Percentiles rank a stretch among this genome's conserved stretches.
These are phyloP conservation scores for Chelmon rostratus DNA, from an alignment of 2,797 vertebrate genomes.

Conservation along the genomic window DNA sequence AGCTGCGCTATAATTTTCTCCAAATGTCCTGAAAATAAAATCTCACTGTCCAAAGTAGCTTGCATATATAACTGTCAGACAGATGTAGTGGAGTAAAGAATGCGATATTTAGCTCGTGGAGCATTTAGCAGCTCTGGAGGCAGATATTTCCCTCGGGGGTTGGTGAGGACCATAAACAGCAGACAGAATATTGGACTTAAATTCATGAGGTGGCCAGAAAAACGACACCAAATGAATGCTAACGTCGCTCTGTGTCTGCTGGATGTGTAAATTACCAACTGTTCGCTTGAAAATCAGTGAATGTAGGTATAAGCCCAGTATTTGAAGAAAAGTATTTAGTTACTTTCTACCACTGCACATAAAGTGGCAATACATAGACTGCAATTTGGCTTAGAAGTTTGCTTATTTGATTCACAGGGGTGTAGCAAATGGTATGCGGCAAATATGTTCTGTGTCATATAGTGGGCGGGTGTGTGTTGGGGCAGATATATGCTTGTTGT, in stretches of 20 bases:
- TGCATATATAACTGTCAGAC: background rate
- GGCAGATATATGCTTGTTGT: background rate
- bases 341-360: background rate
- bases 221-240: background rate
- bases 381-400: background rate
- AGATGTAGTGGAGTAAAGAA: background rate
- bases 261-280: background rate
- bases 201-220: background rate
- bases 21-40: background rate
- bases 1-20: background rate
- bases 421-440: background rate
- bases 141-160: background rate
- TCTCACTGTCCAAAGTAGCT: background rate
- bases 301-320: background rate
- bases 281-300: background rate
- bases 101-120: background rate
- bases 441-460: background rate
- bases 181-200: background rate
- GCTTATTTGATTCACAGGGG: background rate
- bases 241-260: background rate
- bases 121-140: background rate
- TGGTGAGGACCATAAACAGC: background rate
- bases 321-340: background rate
- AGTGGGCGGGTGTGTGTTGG: slow-evolving; percentile 6
- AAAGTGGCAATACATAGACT: background rate